phyloP scores from a whole-genome alignment of 2,797 vertebrate species.

The Alexandromys oeconomus region DNA sequence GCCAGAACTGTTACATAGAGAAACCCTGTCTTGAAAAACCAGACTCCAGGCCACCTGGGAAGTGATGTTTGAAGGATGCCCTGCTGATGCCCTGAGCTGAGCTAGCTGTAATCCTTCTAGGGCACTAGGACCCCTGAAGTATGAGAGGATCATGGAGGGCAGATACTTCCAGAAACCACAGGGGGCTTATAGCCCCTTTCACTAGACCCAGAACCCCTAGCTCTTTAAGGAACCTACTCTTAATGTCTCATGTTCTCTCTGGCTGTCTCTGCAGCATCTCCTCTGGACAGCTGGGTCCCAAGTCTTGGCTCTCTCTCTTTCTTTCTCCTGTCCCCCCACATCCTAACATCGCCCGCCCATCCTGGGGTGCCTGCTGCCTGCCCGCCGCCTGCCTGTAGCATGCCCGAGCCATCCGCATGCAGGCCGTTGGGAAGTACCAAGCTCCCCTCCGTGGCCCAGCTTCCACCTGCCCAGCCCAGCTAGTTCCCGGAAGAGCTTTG shows the following conservation, averaged over 20 bases:
- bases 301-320: slow-evolving; percentile 63
- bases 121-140: too few species aligned
- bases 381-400: slow-evolving; percentile 81
- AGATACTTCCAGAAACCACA: background rate
- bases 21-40: background rate
- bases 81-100: background rate
- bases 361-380: slow-evolving; percentile 73
- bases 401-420: slow-evolving; percentile 81
- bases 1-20: background rate
- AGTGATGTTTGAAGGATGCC: background rate
- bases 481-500: background rate
- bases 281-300: slow-evolving; percentile 41
- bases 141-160: accelerated
- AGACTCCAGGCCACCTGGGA: background rate
- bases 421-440: slow-evolving; percentile 70
- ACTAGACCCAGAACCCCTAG: background rate
- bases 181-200: background rate
- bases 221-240: background rate
- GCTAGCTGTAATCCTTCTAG: background rate
- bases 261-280: slow-evolving; percentile 21
- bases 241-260: background rate
- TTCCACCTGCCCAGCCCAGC: background rate
- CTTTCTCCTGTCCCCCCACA: slow-evolving; percentile 33
- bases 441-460: slow-evolving; percentile 16
- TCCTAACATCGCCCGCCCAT: slow-evolving; percentile 56